These are phyloP conservation scores for Subacronicta megacephala DNA, from an alignment of 2,888 invertebrate genomes.

Conservation along the genomic window DNA sequence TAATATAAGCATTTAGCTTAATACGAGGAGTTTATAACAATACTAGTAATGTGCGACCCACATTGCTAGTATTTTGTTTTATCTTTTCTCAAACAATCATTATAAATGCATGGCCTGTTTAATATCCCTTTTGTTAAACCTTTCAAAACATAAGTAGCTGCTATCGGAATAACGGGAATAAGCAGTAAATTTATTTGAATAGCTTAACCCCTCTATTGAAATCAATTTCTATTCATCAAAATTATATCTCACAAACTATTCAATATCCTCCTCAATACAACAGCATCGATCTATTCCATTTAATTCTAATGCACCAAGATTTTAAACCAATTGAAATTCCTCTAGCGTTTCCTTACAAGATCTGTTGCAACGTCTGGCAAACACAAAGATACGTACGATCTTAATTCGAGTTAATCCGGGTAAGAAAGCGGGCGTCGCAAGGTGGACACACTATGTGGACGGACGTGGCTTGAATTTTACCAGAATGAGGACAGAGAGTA, in stretches of 20 bases:
- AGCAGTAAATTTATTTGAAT: too few species aligned
- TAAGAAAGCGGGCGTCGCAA: conserved; percentile 79
- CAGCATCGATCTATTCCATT: conserved; percentile 32
- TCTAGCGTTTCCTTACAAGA: conserved; percentile 57
- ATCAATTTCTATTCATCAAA: conserved; percentile 4
- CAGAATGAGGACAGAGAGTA: conserved; percentile 55
- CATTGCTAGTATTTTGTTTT: too few species aligned
- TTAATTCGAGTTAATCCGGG: conserved; percentile 85
- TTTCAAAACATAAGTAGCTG: neutral
- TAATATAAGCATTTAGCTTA: too few species aligned
- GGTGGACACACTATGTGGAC: conserved; percentile 78
- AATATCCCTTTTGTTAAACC: too few species aligned
- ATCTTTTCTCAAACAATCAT: too few species aligned
- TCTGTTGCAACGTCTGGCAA: conserved; percentile 72
- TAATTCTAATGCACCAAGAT: conserved; percentile 47
- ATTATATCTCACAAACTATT: conserved; percentile 14
- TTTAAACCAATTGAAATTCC: conserved; percentile 60
- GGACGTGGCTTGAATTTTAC: conserved; percentile 75
- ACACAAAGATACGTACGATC: conserved; percentile 81
- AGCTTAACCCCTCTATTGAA: neutral
- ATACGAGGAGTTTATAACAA: too few species aligned
- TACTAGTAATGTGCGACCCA: too few species aligned
- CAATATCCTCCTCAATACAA: conserved; percentile 23
- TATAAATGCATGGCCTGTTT: too few species aligned
- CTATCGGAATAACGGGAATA: neutral